These are phyloP conservation scores for Strongylocentrotus purpuratus DNA, from an alignment of 35 echinoderm and acorn worm genomes.

Conservation along the genomic window DNA sequence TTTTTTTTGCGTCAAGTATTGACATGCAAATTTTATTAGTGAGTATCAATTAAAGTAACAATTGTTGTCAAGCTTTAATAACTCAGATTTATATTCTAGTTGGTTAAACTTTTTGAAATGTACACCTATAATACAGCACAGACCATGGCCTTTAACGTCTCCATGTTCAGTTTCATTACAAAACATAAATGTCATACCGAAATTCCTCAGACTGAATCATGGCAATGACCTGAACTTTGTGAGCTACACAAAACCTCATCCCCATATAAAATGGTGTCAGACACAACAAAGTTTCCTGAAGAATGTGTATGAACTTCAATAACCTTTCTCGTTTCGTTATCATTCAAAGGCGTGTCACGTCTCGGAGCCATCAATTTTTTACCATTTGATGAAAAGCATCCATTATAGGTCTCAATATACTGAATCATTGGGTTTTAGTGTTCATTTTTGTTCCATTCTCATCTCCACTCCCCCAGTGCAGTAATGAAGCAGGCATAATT, in stretches of 20 bases:
- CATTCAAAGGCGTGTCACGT: neutral
- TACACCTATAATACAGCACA: neutral
- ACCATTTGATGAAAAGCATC: neutral
- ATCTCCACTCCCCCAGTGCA: neutral
- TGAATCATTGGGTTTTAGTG: neutral
- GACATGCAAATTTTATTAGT: neutral
- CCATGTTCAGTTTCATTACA: neutral
- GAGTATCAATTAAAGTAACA: no score
- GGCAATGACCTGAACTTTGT: neutral
- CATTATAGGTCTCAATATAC: neutral
- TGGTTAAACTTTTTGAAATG: no score
- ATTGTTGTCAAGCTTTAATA: no score
- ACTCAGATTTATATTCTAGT: no score
- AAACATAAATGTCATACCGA: neutral
- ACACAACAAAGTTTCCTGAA: neutral
- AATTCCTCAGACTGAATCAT: neutral
- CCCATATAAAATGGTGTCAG: neutral
- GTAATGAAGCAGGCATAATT: neutral
- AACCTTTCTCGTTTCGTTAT: neutral
- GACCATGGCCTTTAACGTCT: neutral
- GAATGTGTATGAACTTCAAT: neutral
- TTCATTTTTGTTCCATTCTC: neutral
- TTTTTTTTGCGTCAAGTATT: neutral
- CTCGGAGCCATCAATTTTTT: neutral
- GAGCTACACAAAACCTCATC: neutral